Evolutionary conservation across 2,113 vertebrate genomes (phyloP).

Genomic region (Hirundichthys speculiger): DNA sequence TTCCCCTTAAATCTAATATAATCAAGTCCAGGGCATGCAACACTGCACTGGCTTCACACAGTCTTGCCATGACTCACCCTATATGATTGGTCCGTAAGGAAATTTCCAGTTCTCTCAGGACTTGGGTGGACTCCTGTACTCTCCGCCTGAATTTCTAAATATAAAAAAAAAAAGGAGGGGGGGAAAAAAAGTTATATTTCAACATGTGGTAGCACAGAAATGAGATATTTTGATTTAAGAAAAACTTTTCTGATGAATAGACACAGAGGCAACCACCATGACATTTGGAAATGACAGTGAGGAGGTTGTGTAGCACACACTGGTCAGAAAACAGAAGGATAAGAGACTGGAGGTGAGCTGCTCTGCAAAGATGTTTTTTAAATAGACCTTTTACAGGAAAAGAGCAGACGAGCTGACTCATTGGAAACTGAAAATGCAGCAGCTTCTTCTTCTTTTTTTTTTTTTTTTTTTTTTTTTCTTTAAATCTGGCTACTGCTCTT

Average conservation of each 20-base stretch:
- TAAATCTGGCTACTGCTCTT: too few species aligned
- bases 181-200: conserved; percentile 54
- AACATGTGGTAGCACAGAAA: conserved; percentile 32
- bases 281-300: conserved; percentile 41
- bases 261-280: conserved; percentile 20
- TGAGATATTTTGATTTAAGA: conserved; percentile 42
- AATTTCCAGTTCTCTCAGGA: conserved; percentile 98
- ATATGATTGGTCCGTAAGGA: conserved; percentile 98
- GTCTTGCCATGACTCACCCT: conserved; percentile 85
- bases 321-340: conserved; percentile 27
- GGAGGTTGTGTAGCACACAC: background rate
- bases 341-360: conserved; percentile 7
- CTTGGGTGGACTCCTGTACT: conserved; percentile 98
- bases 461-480: too few species aligned
- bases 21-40: conserved; percentile 31
- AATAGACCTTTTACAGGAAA: conserved; percentile 30
- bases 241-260: conserved; percentile 29
- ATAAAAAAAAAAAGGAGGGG: conserved; percentile 3
- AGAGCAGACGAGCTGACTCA: conserved; percentile 52
- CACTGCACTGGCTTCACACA: conserved; percentile 23
- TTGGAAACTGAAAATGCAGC: conserved; percentile 53
- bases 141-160: conserved; percentile 95
- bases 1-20: conserved; percentile 57
- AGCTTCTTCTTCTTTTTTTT: conserved; percentile 3
- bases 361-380: conserved; percentile 17